Evolutionary conservation across 2,888 invertebrate species (phyloP).

Genomic region (Caenorhabditis virilis): DNA sequence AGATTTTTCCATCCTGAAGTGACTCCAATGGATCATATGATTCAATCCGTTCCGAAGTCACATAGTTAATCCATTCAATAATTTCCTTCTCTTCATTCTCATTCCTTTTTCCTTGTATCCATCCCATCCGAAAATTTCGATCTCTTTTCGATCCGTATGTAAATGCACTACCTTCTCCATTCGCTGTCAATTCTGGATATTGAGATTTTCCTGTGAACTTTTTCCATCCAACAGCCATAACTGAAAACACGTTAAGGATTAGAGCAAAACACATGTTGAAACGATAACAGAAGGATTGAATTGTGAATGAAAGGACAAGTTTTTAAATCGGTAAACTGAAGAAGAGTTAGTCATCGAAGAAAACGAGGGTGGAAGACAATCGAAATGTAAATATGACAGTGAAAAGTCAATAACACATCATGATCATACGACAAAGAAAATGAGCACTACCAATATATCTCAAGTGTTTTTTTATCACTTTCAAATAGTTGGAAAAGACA

Average conservation of each 20-base stretch:
- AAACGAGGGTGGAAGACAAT: not conserved
- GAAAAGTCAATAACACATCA: not conserved
- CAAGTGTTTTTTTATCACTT: not conserved
- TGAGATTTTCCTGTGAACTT: conserved; percentile 54
- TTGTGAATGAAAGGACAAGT: no score
- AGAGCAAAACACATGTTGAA: not conserved
- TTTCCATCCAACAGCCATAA: conserved; percentile 58
- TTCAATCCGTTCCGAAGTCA: conserved; percentile 19
- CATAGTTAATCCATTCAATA: conserved; percentile 44
- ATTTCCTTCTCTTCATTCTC: conserved; percentile 31
- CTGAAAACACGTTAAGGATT: not conserved
- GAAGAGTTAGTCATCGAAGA: no score
- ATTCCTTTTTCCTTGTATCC: conserved; percentile 56
- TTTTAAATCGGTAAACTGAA: not conserved
- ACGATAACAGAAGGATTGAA: not conserved
- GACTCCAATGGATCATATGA: conserved; percentile 26
- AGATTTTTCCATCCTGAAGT: conserved; percentile 46
- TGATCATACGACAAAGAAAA: not conserved
- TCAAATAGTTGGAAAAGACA: no score
- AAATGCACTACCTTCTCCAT: conserved; percentile 43
- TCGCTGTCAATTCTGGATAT: conserved; percentile 50
- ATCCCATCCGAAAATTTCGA: conserved; percentile 47
- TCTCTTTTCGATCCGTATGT: conserved; percentile 55
- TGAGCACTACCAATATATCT: not conserved
- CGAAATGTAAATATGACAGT: not conserved